Conservation (phyloP, 2,888 invertebrate genomes). For the Metopia argyrocephala region DNA sequence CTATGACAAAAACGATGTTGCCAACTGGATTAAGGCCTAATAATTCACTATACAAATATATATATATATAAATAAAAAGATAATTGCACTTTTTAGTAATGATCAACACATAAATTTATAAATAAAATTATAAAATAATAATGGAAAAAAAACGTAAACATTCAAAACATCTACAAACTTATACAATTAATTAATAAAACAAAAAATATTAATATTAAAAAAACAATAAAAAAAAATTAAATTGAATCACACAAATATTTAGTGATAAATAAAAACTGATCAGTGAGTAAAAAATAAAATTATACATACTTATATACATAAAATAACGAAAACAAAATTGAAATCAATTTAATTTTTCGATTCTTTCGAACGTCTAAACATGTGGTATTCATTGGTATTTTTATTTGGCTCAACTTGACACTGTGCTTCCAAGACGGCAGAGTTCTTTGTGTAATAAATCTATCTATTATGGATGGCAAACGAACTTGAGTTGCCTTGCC, state of each 20-base stretch:
- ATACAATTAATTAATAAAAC: constrained; percentile 44
- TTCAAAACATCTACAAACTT: constrained; percentile 36
- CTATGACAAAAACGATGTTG: too few species aligned
- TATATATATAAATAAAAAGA: constrained; percentile 16
- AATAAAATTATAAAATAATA: constrained; percentile 14
- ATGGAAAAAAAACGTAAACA: constrained; percentile 24
- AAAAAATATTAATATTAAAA: not conserved
- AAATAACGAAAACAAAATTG: not conserved
- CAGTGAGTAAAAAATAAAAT: constrained; percentile 48
- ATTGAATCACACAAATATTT: constrained; percentile 47
- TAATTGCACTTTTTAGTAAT: constrained; percentile 62
- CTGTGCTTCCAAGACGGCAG: too few species aligned
- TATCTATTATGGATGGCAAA: too few species aligned
- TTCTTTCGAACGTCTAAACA: too few species aligned
- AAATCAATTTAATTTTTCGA: not conserved
- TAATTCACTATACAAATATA: constrained; percentile 48
- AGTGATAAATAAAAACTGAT: constrained; percentile 42
- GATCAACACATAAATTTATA: constrained; percentile 54
- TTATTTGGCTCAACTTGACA: too few species aligned
- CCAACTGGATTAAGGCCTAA: too few species aligned
- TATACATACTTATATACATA: constrained; percentile 29
- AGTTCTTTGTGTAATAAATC: too few species aligned
- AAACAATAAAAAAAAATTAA: constrained; percentile 26
- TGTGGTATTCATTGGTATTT: too few species aligned
- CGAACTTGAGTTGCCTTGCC: too few species aligned